Evolutionary conservation across 2,113 vertebrate species (phyloP), one percentile per base, ranked within the genome.

Genomic region (Mesembrinibis cayennensis): DNA sequence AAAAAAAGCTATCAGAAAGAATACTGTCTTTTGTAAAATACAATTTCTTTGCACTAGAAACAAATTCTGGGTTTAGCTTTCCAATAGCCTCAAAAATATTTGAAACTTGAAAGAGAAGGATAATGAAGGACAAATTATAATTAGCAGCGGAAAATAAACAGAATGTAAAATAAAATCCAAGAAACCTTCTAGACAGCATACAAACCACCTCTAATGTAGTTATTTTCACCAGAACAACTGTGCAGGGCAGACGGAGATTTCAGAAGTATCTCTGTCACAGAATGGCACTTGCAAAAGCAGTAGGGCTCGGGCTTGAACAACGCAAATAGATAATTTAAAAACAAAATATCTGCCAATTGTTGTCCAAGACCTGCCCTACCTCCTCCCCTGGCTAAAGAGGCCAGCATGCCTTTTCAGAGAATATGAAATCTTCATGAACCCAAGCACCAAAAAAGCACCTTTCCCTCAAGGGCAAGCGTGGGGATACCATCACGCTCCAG

Each of bases 401-500:
- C 7, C 9, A 70, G 45, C 7, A 26, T 0, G 6, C 5, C 3
- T n/a, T 34, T 72, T 32, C 26, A 2, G 47, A 58, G 26, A 16
- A 16, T 1, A 36, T 4, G 15, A 79, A 67, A 61, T 10, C 40
- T 7, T 50, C 34, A 20, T 0, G 0, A 38, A 32, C 7, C 10
- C 16, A 26, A 52, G 61, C 49, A 13, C 61, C 53, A n/a, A 18
- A 19, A 16, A 16, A 21, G 16, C 13, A 26, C 49, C 23, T 5
- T 9, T 49, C 27, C 25, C 34, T 17, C 44, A 16, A 4, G 7
- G n/a, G 38, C 36, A 34, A 13, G 36, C 0, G 3, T 7, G 30
- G 55, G 42, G 25, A 36, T 61, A 13, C 8, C 0, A 0, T 34
- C 45, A 15, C 3, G 1, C 2, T 42, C 26, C 45, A 18, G 27